Conservation (phyloP, 2,797 vertebrate species). For the Chelon auratus region DNA sequence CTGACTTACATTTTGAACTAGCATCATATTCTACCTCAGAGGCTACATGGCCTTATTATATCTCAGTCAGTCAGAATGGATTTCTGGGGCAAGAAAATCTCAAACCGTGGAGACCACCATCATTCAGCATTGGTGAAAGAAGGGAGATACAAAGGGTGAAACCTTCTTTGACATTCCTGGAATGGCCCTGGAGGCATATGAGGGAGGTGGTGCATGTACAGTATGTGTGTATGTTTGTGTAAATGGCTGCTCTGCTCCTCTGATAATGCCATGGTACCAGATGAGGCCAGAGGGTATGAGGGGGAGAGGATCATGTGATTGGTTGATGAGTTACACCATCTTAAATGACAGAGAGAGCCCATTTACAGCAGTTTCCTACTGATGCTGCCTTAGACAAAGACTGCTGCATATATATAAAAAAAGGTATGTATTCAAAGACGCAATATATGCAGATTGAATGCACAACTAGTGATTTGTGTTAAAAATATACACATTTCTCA, state of each 20-base stretch:
- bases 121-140: slow-evolving; percentile 82
- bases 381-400: slow-evolving; percentile 41
- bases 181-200: slow-evolving; percentile 87
- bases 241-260: slow-evolving; percentile 69
- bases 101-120: slow-evolving; percentile 76
- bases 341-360: slow-evolving; percentile 83
- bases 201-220: slow-evolving; percentile 61
- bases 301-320: slow-evolving; percentile 77
- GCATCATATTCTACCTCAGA: slow-evolving; percentile 63
- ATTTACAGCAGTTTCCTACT: slow-evolving; percentile 78
- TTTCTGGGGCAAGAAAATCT: slow-evolving; percentile 77
- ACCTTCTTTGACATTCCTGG: slow-evolving; percentile 89
- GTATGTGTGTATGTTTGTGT: slow-evolving; percentile 48
- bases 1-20: slow-evolving; percentile 48
- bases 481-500: too few relatives aligned
- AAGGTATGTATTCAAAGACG: slow-evolving; percentile 23
- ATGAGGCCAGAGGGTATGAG: slow-evolving; percentile 63
- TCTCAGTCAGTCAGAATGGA: slow-evolving; percentile 68
- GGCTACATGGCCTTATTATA: slow-evolving; percentile 75
- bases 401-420: slow-evolving; percentile 50
- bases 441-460: background rate
- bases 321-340: slow-evolving; percentile 82
- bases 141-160: slow-evolving; percentile 83
- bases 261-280: slow-evolving; percentile 66
- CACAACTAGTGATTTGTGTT: background rate